Conservation (phyloP, 2,113 vertebrate genomes). For the Burhinus oedicnemus region DNA sequence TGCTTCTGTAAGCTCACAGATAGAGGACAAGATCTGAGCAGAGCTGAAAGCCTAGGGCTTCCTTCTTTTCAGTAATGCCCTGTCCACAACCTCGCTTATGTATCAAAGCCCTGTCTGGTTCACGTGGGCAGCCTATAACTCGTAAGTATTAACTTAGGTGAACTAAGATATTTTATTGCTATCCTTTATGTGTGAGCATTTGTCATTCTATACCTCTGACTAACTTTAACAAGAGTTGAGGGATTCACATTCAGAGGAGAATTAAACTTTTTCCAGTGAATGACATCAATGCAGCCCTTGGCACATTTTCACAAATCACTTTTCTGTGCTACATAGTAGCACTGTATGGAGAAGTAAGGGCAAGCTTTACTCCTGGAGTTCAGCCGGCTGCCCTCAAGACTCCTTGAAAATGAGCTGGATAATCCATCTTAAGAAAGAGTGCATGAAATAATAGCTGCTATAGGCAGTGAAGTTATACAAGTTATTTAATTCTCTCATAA, state of each 20-base stretch:
- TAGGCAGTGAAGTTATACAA: slow-evolving; percentile 26
- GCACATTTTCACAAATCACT: slow-evolving; percentile 2
- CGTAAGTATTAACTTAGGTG: neutral
- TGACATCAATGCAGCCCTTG: neutral
- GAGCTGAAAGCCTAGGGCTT: neutral
- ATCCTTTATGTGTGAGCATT: neutral
- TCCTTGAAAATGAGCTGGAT: slow-evolving; percentile 26
- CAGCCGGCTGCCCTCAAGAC: neutral
- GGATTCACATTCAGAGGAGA: neutral
- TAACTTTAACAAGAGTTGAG: neutral
- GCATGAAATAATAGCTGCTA: slow-evolving; percentile 24
- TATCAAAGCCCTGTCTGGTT: neutral
- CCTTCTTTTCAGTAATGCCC: neutral
- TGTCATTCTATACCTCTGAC: neutral
- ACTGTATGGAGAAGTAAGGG: neutral
- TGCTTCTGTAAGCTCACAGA: neutral
- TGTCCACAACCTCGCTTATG: neutral
- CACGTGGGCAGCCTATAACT: neutral
- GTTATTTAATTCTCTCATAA: slow-evolving; percentile 52
- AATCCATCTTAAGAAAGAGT: slow-evolving; percentile 28
- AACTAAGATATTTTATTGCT: neutral
- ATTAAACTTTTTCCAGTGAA: neutral
- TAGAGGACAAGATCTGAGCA: neutral
- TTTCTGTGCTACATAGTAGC: neutral
- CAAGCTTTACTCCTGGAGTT: neutral